Evolutionary conservation across 2,113 vertebrate genomes (phyloP).

Genomic region (Sprattus sprattus): DNA sequence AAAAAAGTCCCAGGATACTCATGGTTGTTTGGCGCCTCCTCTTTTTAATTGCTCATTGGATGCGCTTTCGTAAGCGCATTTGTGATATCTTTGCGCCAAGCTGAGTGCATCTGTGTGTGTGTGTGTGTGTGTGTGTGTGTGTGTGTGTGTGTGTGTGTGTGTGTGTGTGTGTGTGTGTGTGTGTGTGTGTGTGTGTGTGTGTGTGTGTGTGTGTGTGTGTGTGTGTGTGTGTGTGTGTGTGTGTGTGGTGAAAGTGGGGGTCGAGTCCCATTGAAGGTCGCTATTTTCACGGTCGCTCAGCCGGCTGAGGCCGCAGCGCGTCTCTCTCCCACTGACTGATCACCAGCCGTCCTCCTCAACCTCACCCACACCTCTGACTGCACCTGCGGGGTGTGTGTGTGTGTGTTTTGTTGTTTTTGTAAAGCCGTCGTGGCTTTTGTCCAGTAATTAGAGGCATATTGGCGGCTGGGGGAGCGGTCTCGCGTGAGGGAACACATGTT

Average conservation of each 20-base stretch:
- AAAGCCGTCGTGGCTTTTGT: not conserved
- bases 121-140: not conserved
- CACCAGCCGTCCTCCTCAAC: not conserved
- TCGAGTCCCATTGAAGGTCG: conserved; percentile 4
- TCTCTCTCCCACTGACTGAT: not conserved
- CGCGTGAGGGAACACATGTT: conserved; percentile 8
- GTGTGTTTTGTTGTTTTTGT: conserved; percentile 6
- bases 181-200: conserved; percentile 19
- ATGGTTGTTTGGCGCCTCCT: conserved; percentile 36
- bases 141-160: conserved; percentile 22
- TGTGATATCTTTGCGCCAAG: not conserved
- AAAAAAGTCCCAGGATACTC: conserved; percentile 32
- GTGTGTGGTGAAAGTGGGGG: conserved; percentile 20
- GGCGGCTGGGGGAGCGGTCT: not conserved
- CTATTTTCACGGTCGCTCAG: not conserved
- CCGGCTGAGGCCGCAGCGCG: not conserved
- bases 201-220: conserved; percentile 18
- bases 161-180: conserved; percentile 23
- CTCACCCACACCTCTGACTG: conserved; percentile 2
- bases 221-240: conserved; percentile 22
- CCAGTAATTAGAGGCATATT: conserved; percentile 14
- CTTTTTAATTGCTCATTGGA: conserved; percentile 50
- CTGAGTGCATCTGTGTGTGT: not conserved
- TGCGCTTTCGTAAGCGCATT: conserved; percentile 41
- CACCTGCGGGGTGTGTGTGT: conserved; percentile 5